These are phyloP conservation scores for Sarcophaga carnaria DNA, from an alignment of 2,888 invertebrate genomes.

Conservation along the genomic window DNA sequence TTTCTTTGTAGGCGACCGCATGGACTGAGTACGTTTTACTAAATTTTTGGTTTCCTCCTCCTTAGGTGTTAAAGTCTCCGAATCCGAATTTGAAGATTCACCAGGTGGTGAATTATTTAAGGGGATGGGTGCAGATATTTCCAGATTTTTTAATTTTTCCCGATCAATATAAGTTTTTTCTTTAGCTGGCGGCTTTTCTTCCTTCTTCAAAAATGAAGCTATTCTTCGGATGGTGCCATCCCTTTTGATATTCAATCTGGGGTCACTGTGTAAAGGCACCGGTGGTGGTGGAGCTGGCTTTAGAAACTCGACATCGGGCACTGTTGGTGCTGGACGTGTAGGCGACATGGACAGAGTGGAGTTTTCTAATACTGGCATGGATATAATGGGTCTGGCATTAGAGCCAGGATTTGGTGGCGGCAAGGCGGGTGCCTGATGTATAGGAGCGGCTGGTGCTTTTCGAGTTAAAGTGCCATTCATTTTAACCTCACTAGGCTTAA, in stretches of 20 bases:
- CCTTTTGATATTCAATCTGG: slow-evolving; percentile 83
- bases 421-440: slow-evolving; percentile 82
- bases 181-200: slow-evolving; percentile 85
- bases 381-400: slow-evolving; percentile 88
- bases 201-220: slow-evolving; percentile 88
- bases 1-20: slow-evolving; percentile 85
- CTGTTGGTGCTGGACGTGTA: slow-evolving; percentile 53
- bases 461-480: slow-evolving; percentile 72
- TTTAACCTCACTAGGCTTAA: slow-evolving; percentile 74
- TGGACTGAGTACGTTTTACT: slow-evolving; percentile 91
- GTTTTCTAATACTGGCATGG: slow-evolving; percentile 90
- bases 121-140: slow-evolving; percentile 92
- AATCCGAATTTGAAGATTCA: slow-evolving; percentile 84
- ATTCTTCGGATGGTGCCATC: slow-evolving; percentile 88
- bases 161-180: slow-evolving; percentile 87
- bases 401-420: slow-evolving; percentile 86
- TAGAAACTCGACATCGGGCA: slow-evolving; percentile 57
- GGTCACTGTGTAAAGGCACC: slow-evolving; percentile 80
- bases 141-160: slow-evolving; percentile 87
- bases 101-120: slow-evolving; percentile 81
- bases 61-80: slow-evolving; percentile 76
- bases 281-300: slow-evolving; percentile 84
- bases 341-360: slow-evolving; percentile 84
- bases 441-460: slow-evolving; percentile 70
- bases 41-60: slow-evolving; percentile 82